Base-by-base conservation (phyloP, 2,113 vertebrate species). In the Hyperopisus bebe region DNA sequence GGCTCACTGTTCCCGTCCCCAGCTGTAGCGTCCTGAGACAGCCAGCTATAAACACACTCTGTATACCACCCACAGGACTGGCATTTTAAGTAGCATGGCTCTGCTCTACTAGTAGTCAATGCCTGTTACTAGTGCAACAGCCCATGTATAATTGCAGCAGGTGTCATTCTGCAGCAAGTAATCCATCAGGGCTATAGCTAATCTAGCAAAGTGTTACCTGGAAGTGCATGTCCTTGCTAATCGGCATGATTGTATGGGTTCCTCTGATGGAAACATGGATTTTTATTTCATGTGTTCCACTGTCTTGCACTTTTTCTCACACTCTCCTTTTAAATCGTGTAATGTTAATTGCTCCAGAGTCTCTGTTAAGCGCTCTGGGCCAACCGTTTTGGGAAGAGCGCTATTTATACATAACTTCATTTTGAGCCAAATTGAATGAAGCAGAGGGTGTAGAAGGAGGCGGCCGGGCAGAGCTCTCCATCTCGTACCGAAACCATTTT, bases 381-480 rank as follows among this genome's bases (percentile, higher is more conserved):
- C 82, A 11, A 9, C 82, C 39, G 19, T 84, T 84, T 84, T 84
- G 82, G 82, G 82, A 84, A 46, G 82, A 84, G 82, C 39, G 82
- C 82, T 47, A 47, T 84, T 84, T 47, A 84, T 44, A 84, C 82
- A 84, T 21, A 84, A 84, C 15, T 44, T 84, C 19, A 47, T 44
- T 46, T 47, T 24, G 82, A 44, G 82, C 13, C 44, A n/a, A 84
- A 84, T 84, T 9, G 39, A 80, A 80, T 53, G 48, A 51, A 55
- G 27, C n/a, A 6, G 50, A 4, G 50, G 19, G 50, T 51, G 4
- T 35, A 21, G 44, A 17, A 51, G 44, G 5, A n/a, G 94, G 96
- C 97, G 94, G 77, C 98, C 98, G 98, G 98, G 98, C 96, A 97
- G 96, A 96, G 97, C 15, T 80, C 27, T 31, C 62, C 10, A 10